Conservation (phyloP, 2,888 invertebrate genomes). For the Phymatocera aterrima region DNA sequence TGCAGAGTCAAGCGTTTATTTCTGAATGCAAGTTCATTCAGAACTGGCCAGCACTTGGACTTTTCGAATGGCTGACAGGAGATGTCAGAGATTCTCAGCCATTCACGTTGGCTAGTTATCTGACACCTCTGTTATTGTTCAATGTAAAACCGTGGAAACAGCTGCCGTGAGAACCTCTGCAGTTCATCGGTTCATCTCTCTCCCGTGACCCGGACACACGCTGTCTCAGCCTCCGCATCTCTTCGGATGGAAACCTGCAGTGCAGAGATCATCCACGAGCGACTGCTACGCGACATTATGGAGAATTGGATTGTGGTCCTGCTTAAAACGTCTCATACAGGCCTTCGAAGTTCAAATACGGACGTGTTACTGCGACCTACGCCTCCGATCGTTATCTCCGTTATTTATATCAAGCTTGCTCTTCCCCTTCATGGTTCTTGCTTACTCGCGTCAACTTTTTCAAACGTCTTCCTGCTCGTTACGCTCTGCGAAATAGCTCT, state of each 20-base stretch:
- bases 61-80: slow-evolving; percentile 37
- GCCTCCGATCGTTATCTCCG: slow-evolving; percentile 30
- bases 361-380: slow-evolving; percentile 27
- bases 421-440: background rate
- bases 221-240: slow-evolving; percentile 31
- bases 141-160: background rate
- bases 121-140: slow-evolving; percentile 9
- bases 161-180: slow-evolving; percentile 34
- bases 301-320: slow-evolving; percentile 26
- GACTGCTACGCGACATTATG: slow-evolving; percentile 3
- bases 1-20: slow-evolving; percentile 44
- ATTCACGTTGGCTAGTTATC: background rate
- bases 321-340: slow-evolving; percentile 11
- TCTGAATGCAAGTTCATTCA: slow-evolving; percentile 45
- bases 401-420: slow-evolving; percentile 28
- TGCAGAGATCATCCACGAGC: slow-evolving; percentile 24
- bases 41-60: slow-evolving; percentile 17
- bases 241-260: slow-evolving; percentile 18
- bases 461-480: slow-evolving; percentile 5
- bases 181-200: slow-evolving; percentile 32
- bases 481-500: slow-evolving; percentile 10
- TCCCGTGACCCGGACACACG: slow-evolving; percentile 41
- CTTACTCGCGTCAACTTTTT: slow-evolving; percentile 21
- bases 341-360: slow-evolving; percentile 25
- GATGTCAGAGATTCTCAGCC: slow-evolving; percentile 27